Conservation (phyloP, 2,797 vertebrate genomes). For the Caiman crocodilus region DNA sequence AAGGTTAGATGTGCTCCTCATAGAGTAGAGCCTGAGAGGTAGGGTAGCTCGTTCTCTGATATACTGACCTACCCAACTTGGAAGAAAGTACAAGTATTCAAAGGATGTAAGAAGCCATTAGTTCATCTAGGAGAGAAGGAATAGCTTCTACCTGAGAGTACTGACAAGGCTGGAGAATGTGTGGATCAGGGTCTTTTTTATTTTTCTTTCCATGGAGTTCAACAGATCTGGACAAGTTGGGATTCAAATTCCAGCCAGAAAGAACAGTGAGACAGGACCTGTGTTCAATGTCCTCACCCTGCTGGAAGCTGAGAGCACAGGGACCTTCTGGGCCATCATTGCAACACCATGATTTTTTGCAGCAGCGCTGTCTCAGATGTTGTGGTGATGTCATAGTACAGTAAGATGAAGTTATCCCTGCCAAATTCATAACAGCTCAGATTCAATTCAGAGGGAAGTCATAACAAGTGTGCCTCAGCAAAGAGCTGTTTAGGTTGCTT, state of each 20-base stretch:
- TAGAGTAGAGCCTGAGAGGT: neutral
- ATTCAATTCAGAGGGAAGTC: too few relatives aligned
- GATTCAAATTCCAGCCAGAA: neutral
- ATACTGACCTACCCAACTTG: neutral
- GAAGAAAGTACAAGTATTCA: neutral
- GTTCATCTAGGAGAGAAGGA: neutral
- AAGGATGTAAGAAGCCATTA: neutral
- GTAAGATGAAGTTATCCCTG: neutral
- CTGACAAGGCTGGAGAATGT: neutral
- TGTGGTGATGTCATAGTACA: neutral
- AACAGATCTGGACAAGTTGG: neutral
- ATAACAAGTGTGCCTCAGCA: neutral
- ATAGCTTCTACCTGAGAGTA: neutral
- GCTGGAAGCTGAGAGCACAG: neutral
- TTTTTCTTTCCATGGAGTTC: neutral
- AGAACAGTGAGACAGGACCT: neutral
- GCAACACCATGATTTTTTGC: neutral
- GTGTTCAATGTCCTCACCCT: neutral
- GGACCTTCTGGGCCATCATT: neutral
- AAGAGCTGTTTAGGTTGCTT: neutral
- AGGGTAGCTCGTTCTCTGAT: neutral
- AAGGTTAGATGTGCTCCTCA: neutral
- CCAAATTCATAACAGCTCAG: neutral
- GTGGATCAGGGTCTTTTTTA: neutral
- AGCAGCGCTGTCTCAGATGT: neutral